phyloP scores from a whole-genome alignment of 2,888 invertebrate species.

The Ophonus ardosiacus region DNA sequence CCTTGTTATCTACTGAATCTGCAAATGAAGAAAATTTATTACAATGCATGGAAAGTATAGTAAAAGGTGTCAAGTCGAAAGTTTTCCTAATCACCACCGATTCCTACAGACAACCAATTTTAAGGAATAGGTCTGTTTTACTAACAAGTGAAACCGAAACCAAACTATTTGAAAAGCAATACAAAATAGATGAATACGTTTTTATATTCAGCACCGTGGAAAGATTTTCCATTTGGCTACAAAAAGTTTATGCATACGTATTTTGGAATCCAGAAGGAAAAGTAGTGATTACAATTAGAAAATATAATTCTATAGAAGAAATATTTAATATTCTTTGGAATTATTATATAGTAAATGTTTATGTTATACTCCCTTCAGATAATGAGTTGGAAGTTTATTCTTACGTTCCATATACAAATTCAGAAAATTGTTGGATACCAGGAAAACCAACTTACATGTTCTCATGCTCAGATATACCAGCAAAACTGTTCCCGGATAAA shows the following conservation, averaged over 20 bases:
- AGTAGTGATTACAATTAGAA: neutral
- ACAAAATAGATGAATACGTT: constrained; percentile 5
- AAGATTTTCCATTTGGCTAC: neutral
- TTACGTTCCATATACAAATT: neutral
- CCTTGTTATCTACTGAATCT: neutral
- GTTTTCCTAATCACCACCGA: neutral
- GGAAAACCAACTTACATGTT: neutral
- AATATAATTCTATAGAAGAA: neutral
- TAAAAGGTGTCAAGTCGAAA: neutral
- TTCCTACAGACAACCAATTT: neutral
- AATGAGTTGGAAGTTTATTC: neutral
- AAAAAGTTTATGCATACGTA: neutral
- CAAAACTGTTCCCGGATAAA: constrained; percentile 1
- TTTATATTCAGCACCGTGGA: neutral
- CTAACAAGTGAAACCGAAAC: neutral
- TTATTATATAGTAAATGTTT: constrained; percentile 3
- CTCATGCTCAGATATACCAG: constrained; percentile 30
- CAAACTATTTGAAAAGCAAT: neutral
- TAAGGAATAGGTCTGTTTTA: neutral
- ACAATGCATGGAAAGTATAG: neutral
- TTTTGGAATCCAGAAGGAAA: neutral
- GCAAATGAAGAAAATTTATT: neutral
- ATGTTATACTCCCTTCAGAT: neutral
- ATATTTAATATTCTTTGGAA: neutral
- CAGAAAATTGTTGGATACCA: neutral